These are phyloP conservation scores for Hydroisotoma schaefferi DNA, from an alignment of 2,888 invertebrate species.

Conservation along the genomic window DNA sequence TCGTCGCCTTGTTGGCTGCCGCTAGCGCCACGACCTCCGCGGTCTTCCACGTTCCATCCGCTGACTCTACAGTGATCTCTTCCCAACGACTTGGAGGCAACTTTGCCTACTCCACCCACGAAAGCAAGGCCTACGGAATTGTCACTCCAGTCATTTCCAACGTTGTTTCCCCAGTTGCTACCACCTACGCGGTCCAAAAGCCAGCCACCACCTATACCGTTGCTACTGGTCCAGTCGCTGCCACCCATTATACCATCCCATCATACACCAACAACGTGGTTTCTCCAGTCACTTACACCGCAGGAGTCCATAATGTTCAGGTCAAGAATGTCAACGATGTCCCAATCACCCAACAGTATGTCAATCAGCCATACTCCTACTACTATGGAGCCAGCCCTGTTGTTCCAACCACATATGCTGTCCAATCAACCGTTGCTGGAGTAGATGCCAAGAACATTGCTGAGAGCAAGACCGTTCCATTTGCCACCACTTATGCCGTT, in stretches of 20 bases:
- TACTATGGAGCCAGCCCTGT: neutral
- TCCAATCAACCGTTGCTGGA: constrained; percentile 11
- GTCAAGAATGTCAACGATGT: constrained; percentile 9
- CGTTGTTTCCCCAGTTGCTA: constrained; percentile 20
- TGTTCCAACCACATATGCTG: constrained; percentile 19
- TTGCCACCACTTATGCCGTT: constrained; percentile 15
- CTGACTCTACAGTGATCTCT: constrained; percentile 27
- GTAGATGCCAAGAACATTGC: neutral
- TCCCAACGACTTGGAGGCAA: constrained; percentile 39
- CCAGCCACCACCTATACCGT: constrained; percentile 6
- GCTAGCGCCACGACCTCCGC: constrained; percentile 31
- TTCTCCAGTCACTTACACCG: constrained; percentile 16
- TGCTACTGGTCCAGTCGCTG: neutral
- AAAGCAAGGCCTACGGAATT: constrained; percentile 14
- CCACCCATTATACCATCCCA: constrained; percentile 5
- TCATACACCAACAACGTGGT: constrained; percentile 11
- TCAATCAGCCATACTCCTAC: neutral
- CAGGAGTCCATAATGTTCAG: constrained; percentile 3
- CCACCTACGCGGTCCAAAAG: constrained; percentile 15
- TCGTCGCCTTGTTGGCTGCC: constrained; percentile 37
- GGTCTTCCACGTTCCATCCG: constrained; percentile 19
- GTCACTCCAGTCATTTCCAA: constrained; percentile 23
- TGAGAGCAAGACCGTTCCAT: neutral
- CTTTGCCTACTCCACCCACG: constrained; percentile 39
- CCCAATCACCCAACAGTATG: neutral